Evolutionary conservation across 2,797 vertebrate genomes (phyloP).

Genomic region (Lithobates sylvaticus): DNA sequence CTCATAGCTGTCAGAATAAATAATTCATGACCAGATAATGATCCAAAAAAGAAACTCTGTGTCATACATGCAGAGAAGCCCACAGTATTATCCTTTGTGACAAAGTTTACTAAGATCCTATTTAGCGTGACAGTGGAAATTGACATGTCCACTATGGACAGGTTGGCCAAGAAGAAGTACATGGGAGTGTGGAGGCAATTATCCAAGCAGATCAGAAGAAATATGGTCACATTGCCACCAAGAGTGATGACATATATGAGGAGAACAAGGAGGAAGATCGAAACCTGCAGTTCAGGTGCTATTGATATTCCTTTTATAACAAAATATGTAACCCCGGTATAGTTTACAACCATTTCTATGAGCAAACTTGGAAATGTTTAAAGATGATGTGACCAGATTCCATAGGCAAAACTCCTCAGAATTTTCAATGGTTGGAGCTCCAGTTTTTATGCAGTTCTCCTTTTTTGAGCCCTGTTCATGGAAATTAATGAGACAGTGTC

Average conservation of each 20-base stretch:
- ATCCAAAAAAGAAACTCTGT: not conserved
- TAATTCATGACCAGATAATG: constrained; percentile 1
- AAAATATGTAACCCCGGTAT: not conserved
- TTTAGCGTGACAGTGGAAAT: constrained; percentile 18
- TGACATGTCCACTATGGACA: constrained; percentile 13
- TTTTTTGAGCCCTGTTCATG: not conserved
- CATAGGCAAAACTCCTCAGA: not conserved
- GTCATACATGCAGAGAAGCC: not conserved
- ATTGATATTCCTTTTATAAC: not conserved
- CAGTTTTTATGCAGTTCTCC: not conserved
- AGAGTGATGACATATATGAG: constrained; percentile 16
- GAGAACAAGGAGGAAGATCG: not conserved
- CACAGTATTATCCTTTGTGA: constrained; percentile 12
- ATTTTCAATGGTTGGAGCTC: not conserved
- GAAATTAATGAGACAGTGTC: not conserved
- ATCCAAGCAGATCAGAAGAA: constrained; percentile 18
- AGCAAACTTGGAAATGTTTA: not conserved
- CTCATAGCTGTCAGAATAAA: constrained; percentile 21
- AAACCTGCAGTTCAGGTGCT: not conserved
- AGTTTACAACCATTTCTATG: not conserved
- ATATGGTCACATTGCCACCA: constrained; percentile 13
- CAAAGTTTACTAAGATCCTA: constrained; percentile 1
- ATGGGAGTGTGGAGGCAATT: constrained; percentile 21
- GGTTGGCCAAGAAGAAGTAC: constrained; percentile 36
- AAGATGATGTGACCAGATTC: not conserved